A percentile compares a stretch with the other conserved stretches of the same genome.
Conservation (phyloP, 2,888 invertebrate species). For the Drosophila dives region DNA sequence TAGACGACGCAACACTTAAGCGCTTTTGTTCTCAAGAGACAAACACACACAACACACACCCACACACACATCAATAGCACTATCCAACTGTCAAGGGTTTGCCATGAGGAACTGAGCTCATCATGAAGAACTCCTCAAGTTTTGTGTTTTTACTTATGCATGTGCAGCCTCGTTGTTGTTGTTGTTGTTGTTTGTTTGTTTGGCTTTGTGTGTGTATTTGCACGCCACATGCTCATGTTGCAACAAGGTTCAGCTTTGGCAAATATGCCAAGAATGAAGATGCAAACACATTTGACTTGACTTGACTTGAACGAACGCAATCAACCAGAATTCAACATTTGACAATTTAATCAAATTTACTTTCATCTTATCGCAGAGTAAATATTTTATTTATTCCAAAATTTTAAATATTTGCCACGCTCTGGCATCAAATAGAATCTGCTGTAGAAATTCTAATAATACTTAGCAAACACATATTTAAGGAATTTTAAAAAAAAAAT, state of each 20-base stretch:
- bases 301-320: constrained; percentile 40
- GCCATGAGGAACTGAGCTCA: constrained; percentile 23
- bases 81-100: constrained; percentile 1
- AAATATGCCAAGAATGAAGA: constrained; percentile 68
- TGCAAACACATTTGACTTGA: constrained; percentile 14
- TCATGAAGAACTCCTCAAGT: constrained; percentile 32
- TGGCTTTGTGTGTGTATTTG: constrained; percentile 1
- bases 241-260: constrained; percentile 36
- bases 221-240: constrained; percentile 43
- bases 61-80: constrained; percentile 5
- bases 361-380: constrained; percentile 26
- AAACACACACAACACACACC: background rate
- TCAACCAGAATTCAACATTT: constrained; percentile 29
- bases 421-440: constrained; percentile 8
- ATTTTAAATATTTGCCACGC: constrained; percentile 9
- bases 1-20: constrained; percentile 60
- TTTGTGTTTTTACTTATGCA: constrained; percentile 39
- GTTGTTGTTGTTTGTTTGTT: background rate
- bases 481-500: background rate
- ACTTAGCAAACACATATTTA: background rate
- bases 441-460: background rate
- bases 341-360: constrained; percentile 63
- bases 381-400: constrained; percentile 40
- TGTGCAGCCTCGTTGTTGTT: constrained; percentile 4
- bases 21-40: constrained; percentile 62